These are phyloP conservation scores for Notocelia uddmanniana DNA, from an alignment of 2,888 invertebrate genomes.

Conservation along the genomic window DNA sequence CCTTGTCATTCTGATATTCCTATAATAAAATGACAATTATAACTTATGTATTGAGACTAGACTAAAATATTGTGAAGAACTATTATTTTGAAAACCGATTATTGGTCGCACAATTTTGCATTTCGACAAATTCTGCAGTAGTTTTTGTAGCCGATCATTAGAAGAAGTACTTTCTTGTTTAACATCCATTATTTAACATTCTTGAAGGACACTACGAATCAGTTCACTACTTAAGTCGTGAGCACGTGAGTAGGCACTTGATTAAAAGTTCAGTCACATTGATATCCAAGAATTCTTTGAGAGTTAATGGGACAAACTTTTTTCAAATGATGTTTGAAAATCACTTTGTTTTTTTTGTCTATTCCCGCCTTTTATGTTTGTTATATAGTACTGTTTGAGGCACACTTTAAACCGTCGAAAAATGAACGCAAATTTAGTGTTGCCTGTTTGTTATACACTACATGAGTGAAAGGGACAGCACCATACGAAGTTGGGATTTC, in stretches of 20 bases:
- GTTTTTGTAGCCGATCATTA: conserved; percentile 65
- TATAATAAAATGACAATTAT: conserved; percentile 47
- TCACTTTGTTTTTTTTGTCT: not conserved
- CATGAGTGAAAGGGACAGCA: too few species aligned
- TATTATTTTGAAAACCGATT: conserved; percentile 11
- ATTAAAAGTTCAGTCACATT: not conserved
- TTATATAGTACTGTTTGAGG: not conserved
- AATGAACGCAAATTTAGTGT: not conserved
- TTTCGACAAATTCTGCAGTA: conserved; percentile 66
- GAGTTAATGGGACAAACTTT: not conserved
- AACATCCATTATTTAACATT: conserved; percentile 51
- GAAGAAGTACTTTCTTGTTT: conserved; percentile 50
- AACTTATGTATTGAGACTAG: not conserved
- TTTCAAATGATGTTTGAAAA: not conserved
- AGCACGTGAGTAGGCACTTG: too few species aligned
- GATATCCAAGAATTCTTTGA: not conserved
- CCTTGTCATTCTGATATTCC: conserved; percentile 69
- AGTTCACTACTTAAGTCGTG: not conserved
- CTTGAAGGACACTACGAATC: not conserved
- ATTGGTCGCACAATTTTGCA: conserved; percentile 73
- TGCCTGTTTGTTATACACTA: not conserved
- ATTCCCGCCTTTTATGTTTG: conserved; percentile 6
- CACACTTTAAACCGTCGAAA: not conserved
- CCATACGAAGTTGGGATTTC: too few species aligned
- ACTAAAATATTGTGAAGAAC: conserved; percentile 2